phyloP scores from a whole-genome alignment of 1,140 invertebrate genomes.

The Leptopilina clavipes region DNA sequence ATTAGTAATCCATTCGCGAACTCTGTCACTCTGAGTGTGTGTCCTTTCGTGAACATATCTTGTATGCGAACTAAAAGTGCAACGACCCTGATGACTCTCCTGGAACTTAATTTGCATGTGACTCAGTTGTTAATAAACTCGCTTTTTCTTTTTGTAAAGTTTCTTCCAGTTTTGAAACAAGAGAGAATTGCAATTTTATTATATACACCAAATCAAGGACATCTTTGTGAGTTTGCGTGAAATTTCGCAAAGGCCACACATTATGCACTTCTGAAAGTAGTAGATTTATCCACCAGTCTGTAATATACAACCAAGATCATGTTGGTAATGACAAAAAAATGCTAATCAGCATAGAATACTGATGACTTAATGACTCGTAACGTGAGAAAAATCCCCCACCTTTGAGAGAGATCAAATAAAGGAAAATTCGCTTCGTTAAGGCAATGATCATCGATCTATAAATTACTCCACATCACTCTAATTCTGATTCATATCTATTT shows the following conservation, averaged over 20 bases:
- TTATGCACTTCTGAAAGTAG: constrained; percentile 36
- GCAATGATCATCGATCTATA: not conserved
- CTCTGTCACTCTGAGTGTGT: constrained; percentile 46
- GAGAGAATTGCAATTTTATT: constrained; percentile 13
- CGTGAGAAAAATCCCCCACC: constrained; percentile 37
- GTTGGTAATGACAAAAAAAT: constrained; percentile 41
- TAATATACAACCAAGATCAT: not conserved
- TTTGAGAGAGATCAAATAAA: not conserved
- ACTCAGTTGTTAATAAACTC: not conserved
- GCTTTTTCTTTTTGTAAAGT: not conserved
- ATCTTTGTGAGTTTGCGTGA: not conserved
- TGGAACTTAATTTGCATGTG: constrained; percentile 20
- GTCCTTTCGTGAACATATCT: not conserved
- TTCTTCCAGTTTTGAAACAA: not conserved
- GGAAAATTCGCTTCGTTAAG: constrained; percentile 11
- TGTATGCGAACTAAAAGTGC: constrained; percentile 43
- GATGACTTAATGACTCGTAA: constrained; percentile 38
- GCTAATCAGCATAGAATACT: constrained; percentile 31
- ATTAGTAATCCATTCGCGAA: constrained; percentile 61
- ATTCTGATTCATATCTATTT: constrained; percentile 11
- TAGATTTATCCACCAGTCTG: constrained; percentile 34
- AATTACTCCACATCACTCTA: not conserved
- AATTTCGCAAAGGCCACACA: constrained; percentile 12
- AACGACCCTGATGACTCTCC: constrained; percentile 52
- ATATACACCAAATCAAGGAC: constrained; percentile 10